phyloP scores from a whole-genome alignment of 1,140 invertebrate genomes.

The Apolygus lucorum region DNA sequence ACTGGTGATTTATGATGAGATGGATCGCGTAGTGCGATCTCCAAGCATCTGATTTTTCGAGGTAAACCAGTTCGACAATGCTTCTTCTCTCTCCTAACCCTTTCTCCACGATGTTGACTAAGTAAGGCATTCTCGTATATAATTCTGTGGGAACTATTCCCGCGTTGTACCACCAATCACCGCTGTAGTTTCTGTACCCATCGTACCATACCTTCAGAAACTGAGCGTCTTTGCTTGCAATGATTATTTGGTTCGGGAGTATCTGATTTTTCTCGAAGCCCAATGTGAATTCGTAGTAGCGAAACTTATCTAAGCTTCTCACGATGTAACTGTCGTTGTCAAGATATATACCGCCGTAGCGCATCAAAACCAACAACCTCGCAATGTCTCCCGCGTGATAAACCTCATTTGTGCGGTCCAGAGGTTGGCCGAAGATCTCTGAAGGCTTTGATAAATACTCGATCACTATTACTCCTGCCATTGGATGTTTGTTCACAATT shows the following conservation, averaged over 20 bases:
- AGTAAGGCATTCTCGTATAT: constrained; percentile 28
- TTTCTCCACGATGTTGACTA: constrained; percentile 17
- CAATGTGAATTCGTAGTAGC: constrained; percentile 39
- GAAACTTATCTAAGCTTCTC: constrained; percentile 27
- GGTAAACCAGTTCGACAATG: constrained; percentile 9
- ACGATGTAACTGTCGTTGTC: constrained; percentile 32
- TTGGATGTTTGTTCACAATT: constrained; percentile 22
- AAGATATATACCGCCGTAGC: constrained; percentile 33
- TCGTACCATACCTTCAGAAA: constrained; percentile 37
- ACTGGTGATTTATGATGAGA: constrained; percentile 22
- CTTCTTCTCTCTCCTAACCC: constrained; percentile 6
- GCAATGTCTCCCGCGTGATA: constrained; percentile 30
- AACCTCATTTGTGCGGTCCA: constrained; percentile 29
- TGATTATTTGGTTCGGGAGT: constrained; percentile 31
- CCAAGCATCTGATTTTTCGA: constrained; percentile 23
- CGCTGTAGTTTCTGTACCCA: constrained; percentile 29
- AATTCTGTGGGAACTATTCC: constrained; percentile 33
- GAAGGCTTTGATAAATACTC: constrained; percentile 29
- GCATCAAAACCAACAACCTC: constrained; percentile 28
- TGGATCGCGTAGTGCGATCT: constrained; percentile 23
- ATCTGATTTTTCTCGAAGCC: constrained; percentile 35
- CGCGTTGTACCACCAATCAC: constrained; percentile 38
- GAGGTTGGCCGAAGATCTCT: constrained; percentile 33
- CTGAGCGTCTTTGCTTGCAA: constrained; percentile 32
- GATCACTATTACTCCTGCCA: constrained; percentile 27